Percentiles rank a stretch among this genome's conserved stretches.
phyloP scores from a whole-genome alignment of 2,113 vertebrate species.

The Agelaius tricolor region DNA sequence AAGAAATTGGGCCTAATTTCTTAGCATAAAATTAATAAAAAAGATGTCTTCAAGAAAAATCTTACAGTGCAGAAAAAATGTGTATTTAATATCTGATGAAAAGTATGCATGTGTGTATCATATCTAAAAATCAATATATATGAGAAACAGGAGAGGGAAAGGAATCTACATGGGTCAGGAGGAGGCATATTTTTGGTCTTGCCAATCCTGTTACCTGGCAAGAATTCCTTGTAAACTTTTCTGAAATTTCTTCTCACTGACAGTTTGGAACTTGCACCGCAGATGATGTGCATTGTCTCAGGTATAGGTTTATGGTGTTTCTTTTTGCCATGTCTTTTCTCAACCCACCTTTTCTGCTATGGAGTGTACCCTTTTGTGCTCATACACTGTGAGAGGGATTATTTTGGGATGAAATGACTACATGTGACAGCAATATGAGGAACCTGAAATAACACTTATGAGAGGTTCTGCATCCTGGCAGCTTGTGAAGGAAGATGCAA shows the following conservation, averaged over 20 bases:
- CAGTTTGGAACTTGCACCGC: neutral
- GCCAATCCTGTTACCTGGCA: neutral
- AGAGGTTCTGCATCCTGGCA: neutral
- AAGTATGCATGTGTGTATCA: neutral
- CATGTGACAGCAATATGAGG: neutral
- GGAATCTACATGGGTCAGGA: neutral
- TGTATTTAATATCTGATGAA: neutral
- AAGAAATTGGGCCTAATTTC: neutral
- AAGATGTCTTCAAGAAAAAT: neutral
- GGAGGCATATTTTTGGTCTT: neutral
- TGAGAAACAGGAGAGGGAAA: neutral
- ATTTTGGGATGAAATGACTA: neutral
- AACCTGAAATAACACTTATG: neutral
- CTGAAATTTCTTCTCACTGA: neutral
- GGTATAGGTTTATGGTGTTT: neutral
- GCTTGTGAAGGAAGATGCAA: neutral
- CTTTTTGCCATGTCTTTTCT: neutral
- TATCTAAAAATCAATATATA: neutral
- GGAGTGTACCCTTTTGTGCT: neutral
- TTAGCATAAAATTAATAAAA: neutral
- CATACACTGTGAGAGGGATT: accelerated
- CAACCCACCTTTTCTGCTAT: neutral
- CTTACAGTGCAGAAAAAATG: neutral
- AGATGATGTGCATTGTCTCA: neutral
- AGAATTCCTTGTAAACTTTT: neutral